Evolutionary conservation across 2,888 invertebrate species (phyloP).

Genomic region (Pemphredon lugubris): DNA sequence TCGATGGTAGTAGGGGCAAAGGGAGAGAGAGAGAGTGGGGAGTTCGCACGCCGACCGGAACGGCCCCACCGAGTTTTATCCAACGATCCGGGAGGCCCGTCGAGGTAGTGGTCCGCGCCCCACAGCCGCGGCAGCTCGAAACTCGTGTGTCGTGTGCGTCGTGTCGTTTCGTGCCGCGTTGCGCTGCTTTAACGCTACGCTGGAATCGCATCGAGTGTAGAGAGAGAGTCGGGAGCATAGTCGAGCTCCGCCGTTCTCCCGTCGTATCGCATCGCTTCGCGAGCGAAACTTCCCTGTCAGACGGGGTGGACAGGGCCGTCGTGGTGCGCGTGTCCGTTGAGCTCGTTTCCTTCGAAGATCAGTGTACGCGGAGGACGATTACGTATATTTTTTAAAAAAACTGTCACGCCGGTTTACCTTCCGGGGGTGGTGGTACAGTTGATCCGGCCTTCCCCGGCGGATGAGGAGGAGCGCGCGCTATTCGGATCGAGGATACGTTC

Average conservation of each 20-base stretch:
- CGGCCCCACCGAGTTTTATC: slow-evolving; percentile 77
- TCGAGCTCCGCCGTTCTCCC: too few species aligned
- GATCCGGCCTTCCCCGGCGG: slow-evolving; percentile 28
- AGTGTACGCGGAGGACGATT: too few species aligned
- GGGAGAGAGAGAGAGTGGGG: slow-evolving; percentile 63
- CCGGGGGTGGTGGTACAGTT: neutral
- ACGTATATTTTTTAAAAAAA: too few species aligned
- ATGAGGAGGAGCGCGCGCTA: slow-evolving; percentile 41
- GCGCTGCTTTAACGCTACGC: slow-evolving; percentile 14
- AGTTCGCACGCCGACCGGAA: slow-evolving; percentile 78
- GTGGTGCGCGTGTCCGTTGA: too few species aligned
- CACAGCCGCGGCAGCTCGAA: slow-evolving; percentile 76
- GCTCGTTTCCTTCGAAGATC: too few species aligned
- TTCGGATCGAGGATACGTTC: too few species aligned
- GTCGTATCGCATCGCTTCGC: too few species aligned
- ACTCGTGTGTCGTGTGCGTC: slow-evolving; percentile 49
- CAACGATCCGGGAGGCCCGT: slow-evolving; percentile 80
- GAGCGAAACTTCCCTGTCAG: too few species aligned
- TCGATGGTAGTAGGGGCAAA: slow-evolving; percentile 31
- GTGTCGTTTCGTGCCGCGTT: slow-evolving; percentile 12
- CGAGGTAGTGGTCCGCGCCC: slow-evolving; percentile 80
- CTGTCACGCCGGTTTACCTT: too few species aligned
- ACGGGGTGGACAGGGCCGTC: too few species aligned
- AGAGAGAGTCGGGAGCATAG: too few species aligned
- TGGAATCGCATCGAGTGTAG: too few species aligned